A percentile compares a stretch with the other conserved stretches of the same genome.
Conservation (phyloP, 2,113 vertebrate genomes). For the Peromyscus polionotus region DNA sequence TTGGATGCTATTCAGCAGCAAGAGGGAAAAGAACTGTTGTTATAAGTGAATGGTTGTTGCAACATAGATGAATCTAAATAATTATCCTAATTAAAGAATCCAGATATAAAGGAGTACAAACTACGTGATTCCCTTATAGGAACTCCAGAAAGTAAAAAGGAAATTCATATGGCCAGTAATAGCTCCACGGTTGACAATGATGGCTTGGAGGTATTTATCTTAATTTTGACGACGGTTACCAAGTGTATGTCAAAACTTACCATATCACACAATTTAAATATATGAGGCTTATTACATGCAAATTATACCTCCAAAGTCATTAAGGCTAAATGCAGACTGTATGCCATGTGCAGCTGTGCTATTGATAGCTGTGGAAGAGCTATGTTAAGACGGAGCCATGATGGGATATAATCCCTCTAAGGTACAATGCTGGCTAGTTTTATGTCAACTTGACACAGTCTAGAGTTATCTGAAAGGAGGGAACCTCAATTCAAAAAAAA, state of each 20-base stretch:
- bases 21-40: not conserved
- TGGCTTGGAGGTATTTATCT: not conserved
- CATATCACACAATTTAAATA: conserved; percentile 9
- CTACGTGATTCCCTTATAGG: not conserved
- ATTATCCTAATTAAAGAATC: not conserved
- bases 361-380: not conserved
- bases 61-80: not conserved
- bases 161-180: not conserved
- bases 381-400: not conserved
- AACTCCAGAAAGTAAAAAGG: not conserved
- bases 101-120: not conserved
- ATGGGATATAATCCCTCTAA: not conserved
- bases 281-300: not conserved
- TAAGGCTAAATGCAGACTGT: not conserved
- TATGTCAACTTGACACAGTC: not conserved
- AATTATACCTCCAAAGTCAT: not conserved
- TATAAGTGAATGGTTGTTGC: not conserved
- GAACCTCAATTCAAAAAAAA: not conserved
- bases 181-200: not conserved
- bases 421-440: not conserved
- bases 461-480: not conserved
- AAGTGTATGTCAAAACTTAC: not conserved
- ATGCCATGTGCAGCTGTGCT: not conserved
- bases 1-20: not conserved
- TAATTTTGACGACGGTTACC: not conserved